Percentiles rank a stretch among this genome's conserved stretches.
Evolutionary conservation across 1,140 invertebrate genomes (phyloP).

Genomic region (Anadara kagoshimensis): DNA sequence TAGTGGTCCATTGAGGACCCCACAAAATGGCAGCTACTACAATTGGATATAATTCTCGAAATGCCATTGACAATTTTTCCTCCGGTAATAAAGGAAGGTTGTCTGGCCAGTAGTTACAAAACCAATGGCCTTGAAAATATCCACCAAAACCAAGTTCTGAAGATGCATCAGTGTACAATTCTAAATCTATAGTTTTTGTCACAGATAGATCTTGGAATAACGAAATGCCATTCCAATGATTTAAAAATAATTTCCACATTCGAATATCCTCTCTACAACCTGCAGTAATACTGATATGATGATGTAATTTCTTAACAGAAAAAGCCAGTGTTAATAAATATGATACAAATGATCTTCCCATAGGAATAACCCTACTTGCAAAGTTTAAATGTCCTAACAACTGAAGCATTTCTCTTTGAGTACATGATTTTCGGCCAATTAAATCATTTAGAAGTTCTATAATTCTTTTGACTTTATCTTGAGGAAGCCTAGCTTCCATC

Average conservation of each 20-base stretch:
- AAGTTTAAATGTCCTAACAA: slow-evolving; percentile 27
- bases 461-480: slow-evolving; percentile 16
- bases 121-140: slow-evolving; percentile 32
- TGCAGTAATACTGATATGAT: slow-evolving; percentile 17
- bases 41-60: slow-evolving; percentile 41
- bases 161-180: slow-evolving; percentile 29
- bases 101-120: slow-evolving; percentile 26
- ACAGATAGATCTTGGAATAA: slow-evolving; percentile 18
- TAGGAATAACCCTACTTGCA: slow-evolving; percentile 21
- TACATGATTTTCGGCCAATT: neutral
- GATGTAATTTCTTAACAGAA: slow-evolving; percentile 20
- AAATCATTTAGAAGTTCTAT: slow-evolving; percentile 3
- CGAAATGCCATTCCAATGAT: slow-evolving; percentile 32
- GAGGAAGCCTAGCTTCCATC: slow-evolving; percentile 19
- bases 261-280: slow-evolving; percentile 27
- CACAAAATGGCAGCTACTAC: slow-evolving; percentile 27
- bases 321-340: neutral
- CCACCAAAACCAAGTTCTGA: slow-evolving; percentile 24
- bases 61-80: slow-evolving; percentile 23
- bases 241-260: slow-evolving; percentile 34
- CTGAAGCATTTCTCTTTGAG: slow-evolving; percentile 30
- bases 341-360: slow-evolving; percentile 19
- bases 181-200: neutral
- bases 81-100: neutral
- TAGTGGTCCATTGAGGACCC: neutral